A percentile compares a stretch with the other conserved stretches of the same genome.
Evolutionary conservation across 2,113 vertebrate species (phyloP).

Genomic region (Tauraco erythrolophus): DNA sequence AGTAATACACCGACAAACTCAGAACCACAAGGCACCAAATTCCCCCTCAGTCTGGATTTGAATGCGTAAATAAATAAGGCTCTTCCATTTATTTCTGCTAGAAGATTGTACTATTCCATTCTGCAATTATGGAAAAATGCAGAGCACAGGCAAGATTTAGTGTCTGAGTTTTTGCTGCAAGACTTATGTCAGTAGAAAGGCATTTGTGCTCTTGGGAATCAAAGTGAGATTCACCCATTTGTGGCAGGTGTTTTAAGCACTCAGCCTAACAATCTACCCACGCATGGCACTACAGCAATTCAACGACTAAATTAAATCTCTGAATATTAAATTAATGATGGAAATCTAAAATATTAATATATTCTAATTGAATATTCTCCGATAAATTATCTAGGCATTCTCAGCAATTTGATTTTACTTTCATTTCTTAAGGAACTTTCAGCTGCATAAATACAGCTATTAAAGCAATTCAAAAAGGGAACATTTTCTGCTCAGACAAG

Average conservation of each 20-base stretch:
- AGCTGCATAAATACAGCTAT: constrained; percentile 83
- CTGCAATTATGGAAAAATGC: constrained; percentile 31
- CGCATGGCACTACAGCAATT: constrained; percentile 46
- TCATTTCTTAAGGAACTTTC: constrained; percentile 77
- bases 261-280: constrained; percentile 48
- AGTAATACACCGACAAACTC: not conserved
- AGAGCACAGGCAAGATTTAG: constrained; percentile 4
- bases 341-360: constrained; percentile 89
- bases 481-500: constrained; percentile 76
- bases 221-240: constrained; percentile 62
- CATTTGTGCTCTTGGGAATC: constrained; percentile 55
- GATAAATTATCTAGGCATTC: constrained; percentile 89
- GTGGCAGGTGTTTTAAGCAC: constrained; percentile 63
- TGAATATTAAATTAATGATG: constrained; percentile 86
- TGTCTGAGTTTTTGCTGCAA: not conserved
- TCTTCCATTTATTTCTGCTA: constrained; percentile 21
- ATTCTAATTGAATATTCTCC: constrained; percentile 88
- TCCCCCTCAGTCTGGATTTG: constrained; percentile 3
- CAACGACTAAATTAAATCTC: constrained; percentile 80
- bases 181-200: constrained; percentile 43
- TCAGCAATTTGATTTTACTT: constrained; percentile 80
- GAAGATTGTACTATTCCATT: not conserved
- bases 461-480: constrained; percentile 79
- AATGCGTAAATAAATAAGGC: constrained; percentile 21
- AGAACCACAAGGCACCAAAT: constrained; percentile 25